Percentiles rank a stretch among this genome's conserved stretches.
Evolutionary conservation across 1,140 invertebrate species (phyloP).

Genomic region (Popillia japonica): DNA sequence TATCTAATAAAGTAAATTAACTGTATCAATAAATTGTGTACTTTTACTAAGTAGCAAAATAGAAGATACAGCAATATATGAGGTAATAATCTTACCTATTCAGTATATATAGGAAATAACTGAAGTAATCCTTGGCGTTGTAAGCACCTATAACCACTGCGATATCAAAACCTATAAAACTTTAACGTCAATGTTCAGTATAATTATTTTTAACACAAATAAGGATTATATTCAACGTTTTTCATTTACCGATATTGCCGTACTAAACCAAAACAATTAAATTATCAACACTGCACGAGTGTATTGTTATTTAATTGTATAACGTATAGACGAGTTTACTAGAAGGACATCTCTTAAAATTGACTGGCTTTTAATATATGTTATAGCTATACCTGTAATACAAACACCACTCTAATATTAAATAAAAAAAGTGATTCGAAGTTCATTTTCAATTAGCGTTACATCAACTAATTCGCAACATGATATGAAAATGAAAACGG

Average conservation of each 20-base stretch:
- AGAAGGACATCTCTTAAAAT: background rate
- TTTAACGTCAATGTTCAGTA: too few species aligned
- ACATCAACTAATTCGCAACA: background rate
- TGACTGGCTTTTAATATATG: background rate
- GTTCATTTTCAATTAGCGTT: background rate
- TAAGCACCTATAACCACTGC: too few species aligned
- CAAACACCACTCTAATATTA: background rate
- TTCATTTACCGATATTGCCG: background rate
- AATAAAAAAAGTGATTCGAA: too few species aligned
- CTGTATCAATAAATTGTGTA: too few species aligned
- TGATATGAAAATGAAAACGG: background rate
- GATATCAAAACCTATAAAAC: too few species aligned
- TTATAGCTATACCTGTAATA: background rate
- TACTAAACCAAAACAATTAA: background rate
- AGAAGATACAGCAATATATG: too few species aligned
- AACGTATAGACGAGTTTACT: background rate
- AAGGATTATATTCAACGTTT: background rate
- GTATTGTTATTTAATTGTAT: background rate
- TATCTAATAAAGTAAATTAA: too few species aligned
- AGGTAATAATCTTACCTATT: too few species aligned
- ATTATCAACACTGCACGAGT: background rate
- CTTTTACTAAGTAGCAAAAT: too few species aligned
- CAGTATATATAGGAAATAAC: too few species aligned
- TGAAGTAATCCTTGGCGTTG: too few species aligned
- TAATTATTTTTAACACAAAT: too few species aligned